Evolutionary conservation across 1,140 invertebrate species (phyloP).

Genomic region (Nylanderia fulva): DNA sequence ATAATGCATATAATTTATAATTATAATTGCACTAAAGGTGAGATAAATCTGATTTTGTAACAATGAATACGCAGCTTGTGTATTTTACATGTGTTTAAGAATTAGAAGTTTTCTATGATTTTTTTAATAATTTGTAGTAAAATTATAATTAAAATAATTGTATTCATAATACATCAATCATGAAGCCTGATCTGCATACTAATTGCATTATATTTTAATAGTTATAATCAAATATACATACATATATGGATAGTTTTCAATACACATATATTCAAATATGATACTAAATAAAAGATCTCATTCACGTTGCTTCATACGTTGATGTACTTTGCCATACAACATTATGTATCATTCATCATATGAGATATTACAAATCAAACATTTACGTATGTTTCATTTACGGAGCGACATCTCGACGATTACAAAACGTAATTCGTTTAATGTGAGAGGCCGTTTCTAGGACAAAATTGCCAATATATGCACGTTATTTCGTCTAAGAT

Average conservation of each 20-base stretch:
- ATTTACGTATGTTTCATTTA: constrained; percentile 57
- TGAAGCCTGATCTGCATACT: constrained; percentile 64
- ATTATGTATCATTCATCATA: constrained; percentile 64
- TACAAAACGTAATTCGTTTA: constrained; percentile 59
- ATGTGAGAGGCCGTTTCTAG: constrained; percentile 72
- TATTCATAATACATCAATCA: constrained; percentile 71
- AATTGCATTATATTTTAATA: constrained; percentile 37
- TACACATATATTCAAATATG: constrained; percentile 63
- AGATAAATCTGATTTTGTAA: constrained; percentile 56
- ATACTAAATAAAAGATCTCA: constrained; percentile 54
- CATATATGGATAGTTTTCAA: constrained; percentile 22
- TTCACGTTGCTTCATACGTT: constrained; percentile 71
- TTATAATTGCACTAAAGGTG: constrained; percentile 45
- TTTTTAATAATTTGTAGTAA: constrained; percentile 11
- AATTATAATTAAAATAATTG: constrained; percentile 35
- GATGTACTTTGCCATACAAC: constrained; percentile 67
- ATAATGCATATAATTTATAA: constrained; percentile 47
- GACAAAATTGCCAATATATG: constrained; percentile 65
- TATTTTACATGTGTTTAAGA: constrained; percentile 64
- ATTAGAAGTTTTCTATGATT: constrained; percentile 64
- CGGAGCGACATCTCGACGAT: constrained; percentile 60
- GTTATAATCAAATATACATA: constrained; percentile 46
- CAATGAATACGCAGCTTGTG: constrained; percentile 63
- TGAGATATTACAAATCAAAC: constrained; percentile 65
- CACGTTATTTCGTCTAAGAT: constrained; percentile 40